Percentiles rank a stretch among this genome's conserved stretches.
Conservation (phyloP, 2,797 vertebrate genomes). For the Setipinna tenuifilis region DNA sequence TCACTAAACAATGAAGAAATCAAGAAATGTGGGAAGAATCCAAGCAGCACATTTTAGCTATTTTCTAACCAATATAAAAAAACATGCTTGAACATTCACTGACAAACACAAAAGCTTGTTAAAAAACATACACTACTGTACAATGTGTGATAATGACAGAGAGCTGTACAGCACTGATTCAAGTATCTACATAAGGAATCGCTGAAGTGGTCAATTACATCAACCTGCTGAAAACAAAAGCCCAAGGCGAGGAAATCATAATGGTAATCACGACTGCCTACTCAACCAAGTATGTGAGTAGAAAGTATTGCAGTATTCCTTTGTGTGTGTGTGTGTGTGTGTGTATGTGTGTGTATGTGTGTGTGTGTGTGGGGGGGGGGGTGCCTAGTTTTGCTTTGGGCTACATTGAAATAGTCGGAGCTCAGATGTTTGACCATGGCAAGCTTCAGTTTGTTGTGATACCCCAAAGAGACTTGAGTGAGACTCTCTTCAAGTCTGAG, state of each 20-base stretch:
- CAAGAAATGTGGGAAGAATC: not conserved
- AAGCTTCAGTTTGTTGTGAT: not conserved
- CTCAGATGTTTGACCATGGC: not conserved
- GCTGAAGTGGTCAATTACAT: not conserved
- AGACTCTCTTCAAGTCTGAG: not conserved
- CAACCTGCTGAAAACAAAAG: slow-evolving; percentile 7
- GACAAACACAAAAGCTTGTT: not conserved
- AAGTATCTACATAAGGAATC: not conserved
- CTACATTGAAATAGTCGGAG: not conserved
- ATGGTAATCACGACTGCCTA: slow-evolving; percentile 12
- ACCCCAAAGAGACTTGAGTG: not conserved
- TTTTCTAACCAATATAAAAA: not conserved
- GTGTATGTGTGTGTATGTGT: not conserved
- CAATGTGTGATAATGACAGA: not conserved
- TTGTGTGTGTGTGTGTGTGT: not conserved
- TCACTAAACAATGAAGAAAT: not conserved
- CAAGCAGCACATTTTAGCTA: not conserved
- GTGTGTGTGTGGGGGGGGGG: not conserved
- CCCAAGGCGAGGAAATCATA: not conserved
- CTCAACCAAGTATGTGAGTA: not conserved
- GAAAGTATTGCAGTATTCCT: not conserved
- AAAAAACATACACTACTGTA: not conserved
- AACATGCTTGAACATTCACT: not conserved
- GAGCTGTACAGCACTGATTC: slow-evolving; percentile 7
- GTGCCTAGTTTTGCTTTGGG: not conserved